Base-by-base conservation (phyloP, 2,113 vertebrate genomes). In the Strix uralensis region DNA sequence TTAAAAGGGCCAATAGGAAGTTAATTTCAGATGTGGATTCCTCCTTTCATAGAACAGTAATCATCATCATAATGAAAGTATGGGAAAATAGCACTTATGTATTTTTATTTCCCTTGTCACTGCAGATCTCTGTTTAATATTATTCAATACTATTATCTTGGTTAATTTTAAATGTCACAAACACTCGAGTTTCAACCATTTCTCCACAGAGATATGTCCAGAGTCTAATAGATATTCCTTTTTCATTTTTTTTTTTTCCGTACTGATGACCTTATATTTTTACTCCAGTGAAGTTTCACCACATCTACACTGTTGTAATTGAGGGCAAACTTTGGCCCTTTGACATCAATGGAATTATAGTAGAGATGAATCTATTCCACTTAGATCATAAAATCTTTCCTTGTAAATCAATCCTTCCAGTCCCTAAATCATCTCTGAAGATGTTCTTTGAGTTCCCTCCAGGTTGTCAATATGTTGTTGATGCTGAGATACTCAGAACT, bases 401-500 rank as follows among this genome's bases (percentile, higher is more conserved):
- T 91, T 94, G 92, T 98, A 98, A 98, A 98, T 98, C 97, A 98
- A 86, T 97, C 82, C 79, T 44, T 94, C 42, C 66, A 95, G 94
- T 96, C 75, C 90, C 96, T 98, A 97, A 97, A 97, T 98, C 97
- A 96, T 75, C 59, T 59, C 96, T 90, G 94, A 90, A 78, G 96
- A 97, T 92, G 95, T 84, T 97, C 93, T 95, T 97, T 98, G 97
- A 98, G 96, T 73, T 92, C 59, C 49, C 85, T 98, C 97, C 98
- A 98, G 96, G 95, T 66, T 97, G 96, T 97, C 98, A 97, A 98
- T 97, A 98, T 62, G 66, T 75, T 94, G 97, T 96, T 97, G 79
- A 23, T 96, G 94, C 95, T 79, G 94, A 96, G 96, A 96, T 96
- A 88, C 96, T 97, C 96, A 95, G 94, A 97, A 92, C 81, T 97